Percentiles rank a stretch among this genome's conserved stretches.
Evolutionary conservation across 2,888 invertebrate species (phyloP).

Genomic region (Thereva nobilitata): DNA sequence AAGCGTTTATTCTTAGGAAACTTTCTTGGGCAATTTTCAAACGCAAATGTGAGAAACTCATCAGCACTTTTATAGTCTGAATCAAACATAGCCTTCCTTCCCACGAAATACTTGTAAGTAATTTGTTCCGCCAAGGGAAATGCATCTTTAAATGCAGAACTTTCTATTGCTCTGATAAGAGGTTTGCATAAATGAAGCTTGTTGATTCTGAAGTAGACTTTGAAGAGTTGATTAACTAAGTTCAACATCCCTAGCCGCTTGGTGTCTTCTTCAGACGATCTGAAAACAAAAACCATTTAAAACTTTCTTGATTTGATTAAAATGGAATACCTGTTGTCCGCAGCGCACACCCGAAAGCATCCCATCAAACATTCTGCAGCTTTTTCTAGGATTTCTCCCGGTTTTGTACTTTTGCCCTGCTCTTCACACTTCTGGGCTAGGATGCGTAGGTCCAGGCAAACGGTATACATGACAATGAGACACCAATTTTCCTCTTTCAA

Average conservation of each 20-base stretch:
- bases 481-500: constrained; percentile 97
- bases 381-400: constrained; percentile 72
- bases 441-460: constrained; percentile 87
- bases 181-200: constrained; percentile 90
- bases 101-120: constrained; percentile 96
- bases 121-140: constrained; percentile 93
- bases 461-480: constrained; percentile 87
- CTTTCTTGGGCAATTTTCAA: constrained; percentile 82
- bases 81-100: constrained; percentile 98
- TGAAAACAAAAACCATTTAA: constrained; percentile 41
- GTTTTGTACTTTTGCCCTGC: constrained; percentile 59
- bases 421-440: constrained; percentile 80
- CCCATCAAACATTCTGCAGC: constrained; percentile 92
- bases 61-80: constrained; percentile 94
- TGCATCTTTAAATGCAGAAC: constrained; percentile 83
- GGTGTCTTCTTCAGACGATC: constrained; percentile 83
- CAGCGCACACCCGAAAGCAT: constrained; percentile 93
- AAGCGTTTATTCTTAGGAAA: constrained; percentile 85
- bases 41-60: constrained; percentile 89
- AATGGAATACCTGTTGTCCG: constrained; percentile 72
- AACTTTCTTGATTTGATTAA: not conserved
- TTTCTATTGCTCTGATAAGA: constrained; percentile 93
- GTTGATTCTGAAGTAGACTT: constrained; percentile 90
- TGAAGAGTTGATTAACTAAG: constrained; percentile 95
- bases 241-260: constrained; percentile 96